A percentile compares a stretch with the other conserved stretches of the same genome.
Evolutionary conservation across 2,888 invertebrate genomes (phyloP).

Genomic region (Lasioglossum vierecki): DNA sequence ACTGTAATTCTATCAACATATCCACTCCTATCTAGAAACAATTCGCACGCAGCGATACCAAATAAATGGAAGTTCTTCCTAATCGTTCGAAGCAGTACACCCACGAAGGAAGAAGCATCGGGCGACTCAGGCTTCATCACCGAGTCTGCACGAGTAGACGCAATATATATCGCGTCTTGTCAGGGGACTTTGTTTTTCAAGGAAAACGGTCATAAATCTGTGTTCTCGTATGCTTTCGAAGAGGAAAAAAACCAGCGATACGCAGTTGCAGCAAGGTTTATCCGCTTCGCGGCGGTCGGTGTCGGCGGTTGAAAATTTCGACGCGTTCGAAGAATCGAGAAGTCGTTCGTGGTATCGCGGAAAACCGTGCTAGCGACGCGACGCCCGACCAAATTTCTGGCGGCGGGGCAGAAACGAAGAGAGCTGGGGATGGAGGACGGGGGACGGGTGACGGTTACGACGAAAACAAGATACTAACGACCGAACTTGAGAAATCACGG

Average conservation of each 20-base stretch:
- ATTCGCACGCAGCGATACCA: no score
- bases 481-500: conserved; percentile 39
- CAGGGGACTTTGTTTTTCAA: neutral
- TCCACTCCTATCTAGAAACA: no score
- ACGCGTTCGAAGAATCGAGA: neutral
- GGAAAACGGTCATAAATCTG: neutral
- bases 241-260: no score
- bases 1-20: no score
- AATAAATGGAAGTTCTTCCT: no score
- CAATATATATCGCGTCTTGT: neutral
- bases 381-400: neutral
- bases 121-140: neutral
- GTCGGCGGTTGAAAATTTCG: neutral
- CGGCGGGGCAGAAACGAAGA: neutral
- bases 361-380: neutral
- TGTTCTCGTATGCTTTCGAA: neutral
- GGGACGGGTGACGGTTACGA: neutral
- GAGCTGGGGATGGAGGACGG: no score
- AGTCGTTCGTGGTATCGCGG: neutral
- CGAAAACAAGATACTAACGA: conserved; percentile 57
- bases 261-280: neutral
- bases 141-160: neutral
- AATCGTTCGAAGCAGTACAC: neutral
- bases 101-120: neutral
- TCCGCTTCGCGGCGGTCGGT: neutral